Base-by-base conservation (phyloP, 2,888 invertebrate genomes). In the Calameuta pallipes region DNA sequence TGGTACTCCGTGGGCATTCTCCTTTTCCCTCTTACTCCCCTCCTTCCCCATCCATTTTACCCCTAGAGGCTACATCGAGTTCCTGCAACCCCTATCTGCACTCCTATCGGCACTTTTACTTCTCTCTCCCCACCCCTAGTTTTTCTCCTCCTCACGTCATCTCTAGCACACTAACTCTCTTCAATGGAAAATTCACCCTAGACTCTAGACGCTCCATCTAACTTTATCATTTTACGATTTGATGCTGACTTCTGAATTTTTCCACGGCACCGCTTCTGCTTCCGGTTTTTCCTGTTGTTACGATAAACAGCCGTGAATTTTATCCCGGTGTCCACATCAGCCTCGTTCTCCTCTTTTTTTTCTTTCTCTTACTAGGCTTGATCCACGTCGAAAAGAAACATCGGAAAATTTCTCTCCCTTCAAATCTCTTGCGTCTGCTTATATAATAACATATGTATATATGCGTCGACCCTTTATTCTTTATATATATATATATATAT, bases 211-310 rank as follows among this genome's bases (percentile, higher is more conserved):
- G 74, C 37, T 74, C 78, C 56, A 75, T 78, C 75, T 75, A 78
- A 80, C 81, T 80, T 81, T 79, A 81, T 80, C 77, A 80, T 81
- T 80, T 81, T 79, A 80, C 35, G 76, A 78, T 80, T 78, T 37
- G 74, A 74, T 37, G 74, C 34, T 36, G 74, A 74, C 37, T 74
- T 23, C 9, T 74, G 36, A 71, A 71, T 74, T 74, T 74, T 74
- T 74, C 30, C 74, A 33, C 71, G 31, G 34, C 71, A 34, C 30
- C 71, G 31, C 71, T 34, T 34, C 9, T 34, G 15, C 71, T 71
- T 71, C 33, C 71, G 71, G 71, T 71, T 71, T 13, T 31, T 23
- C 56, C 2, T 56, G 71, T 71, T 34, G 71, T 34, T 31, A 31
- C 31, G 71, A 33, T 71, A 71, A 71, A 71, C 33, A 31, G 31